These are phyloP conservation scores for Hippoglossus hippoglossus DNA, from an alignment of 2,797 vertebrate genomes.

Conservation along the genomic window DNA sequence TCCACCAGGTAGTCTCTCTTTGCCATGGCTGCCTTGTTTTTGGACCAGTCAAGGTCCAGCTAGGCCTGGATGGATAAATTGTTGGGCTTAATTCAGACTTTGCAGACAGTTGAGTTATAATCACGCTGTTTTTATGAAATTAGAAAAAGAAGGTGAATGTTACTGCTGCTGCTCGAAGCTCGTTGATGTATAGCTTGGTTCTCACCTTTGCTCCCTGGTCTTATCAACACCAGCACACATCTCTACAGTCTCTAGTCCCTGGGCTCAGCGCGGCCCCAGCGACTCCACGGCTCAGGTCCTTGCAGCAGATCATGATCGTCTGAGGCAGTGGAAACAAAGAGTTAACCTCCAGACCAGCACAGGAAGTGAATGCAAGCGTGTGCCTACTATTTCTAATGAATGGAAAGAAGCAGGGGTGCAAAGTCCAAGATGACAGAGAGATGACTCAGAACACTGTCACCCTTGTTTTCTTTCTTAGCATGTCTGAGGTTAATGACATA, in stretches of 20 bases:
- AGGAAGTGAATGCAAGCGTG: conserved; percentile 65
- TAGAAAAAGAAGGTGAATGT: conserved; percentile 51
- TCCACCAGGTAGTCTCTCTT: conserved; percentile 96
- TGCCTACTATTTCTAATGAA: conserved; percentile 55
- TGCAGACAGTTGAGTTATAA: neutral
- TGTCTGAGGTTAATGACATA: neutral
- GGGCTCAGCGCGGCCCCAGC: conserved; percentile 22
- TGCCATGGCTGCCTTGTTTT: conserved; percentile 80
- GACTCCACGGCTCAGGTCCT: conserved; percentile 38
- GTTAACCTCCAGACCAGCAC: conserved; percentile 57
- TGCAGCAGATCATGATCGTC: conserved; percentile 62
- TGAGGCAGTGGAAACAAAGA: conserved; percentile 55
- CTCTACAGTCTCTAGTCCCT: conserved; percentile 42
- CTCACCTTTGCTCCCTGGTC: conserved; percentile 70
- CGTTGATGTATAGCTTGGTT: neutral
- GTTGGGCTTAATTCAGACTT: neutral
- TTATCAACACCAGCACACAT: conserved; percentile 69
- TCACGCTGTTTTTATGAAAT: neutral
- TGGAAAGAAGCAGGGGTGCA: conserved; percentile 43
- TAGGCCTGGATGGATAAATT: conserved; percentile 71
- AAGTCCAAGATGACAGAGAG: conserved; percentile 29
- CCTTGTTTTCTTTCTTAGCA: neutral
- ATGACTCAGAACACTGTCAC: conserved; percentile 51
- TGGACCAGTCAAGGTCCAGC: conserved; percentile 70
- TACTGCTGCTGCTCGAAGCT: neutral